Base-by-base conservation (phyloP, 1,140 invertebrate genomes). In the Aphidius ervi region DNA sequence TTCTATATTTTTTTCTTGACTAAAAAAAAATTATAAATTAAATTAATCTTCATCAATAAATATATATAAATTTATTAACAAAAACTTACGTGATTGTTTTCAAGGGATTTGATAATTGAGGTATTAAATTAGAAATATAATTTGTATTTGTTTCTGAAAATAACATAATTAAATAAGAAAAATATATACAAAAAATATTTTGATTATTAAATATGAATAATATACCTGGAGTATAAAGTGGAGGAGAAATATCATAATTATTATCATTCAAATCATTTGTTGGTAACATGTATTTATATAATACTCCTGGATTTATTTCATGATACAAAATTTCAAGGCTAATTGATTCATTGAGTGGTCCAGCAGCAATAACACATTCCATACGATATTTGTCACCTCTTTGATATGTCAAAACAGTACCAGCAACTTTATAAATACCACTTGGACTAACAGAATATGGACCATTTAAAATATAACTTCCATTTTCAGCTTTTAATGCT, bases 251-350 rank as follows among this genome's bases (percentile, higher is more conserved):
- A 46, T 62, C 63, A 43, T 68, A 63, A 66, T 59, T 72, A 63
- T 61, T 65, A 37, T 66, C 67, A 39, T 61, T 48, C 52, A 65
- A 59, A 49, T 73, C 52, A 9, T 54, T 73, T 10, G 71, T 59
- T 46, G 73, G 73, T 53, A 78, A 53, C 69, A 91, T 86, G 74
- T 94, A 97, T 77, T 94, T 92, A 80, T 95, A 96, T 74, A 93
- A 89, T 60, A 96, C 88, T 3, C 91, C 92, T 16, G 88, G 87
- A 78, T 93, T 94, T 40, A 85, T 80, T 73, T 91, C 86, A 68
- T 91, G 87, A 68, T 87, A 88, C 50, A 91, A 82, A 59, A 94
- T 83, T 90, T 93, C 87, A 55, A 96, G 86, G 68, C 92, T 88
- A n/a, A 96, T 73, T 9, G 89, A 82, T 63, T 92, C 85, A 61